A percentile compares a stretch with the other conserved stretches of the same genome.
These are phyloP conservation scores for Choloepus hoffmanni DNA, from an alignment of 2,113 vertebrate genomes.

Conservation along the genomic window DNA sequence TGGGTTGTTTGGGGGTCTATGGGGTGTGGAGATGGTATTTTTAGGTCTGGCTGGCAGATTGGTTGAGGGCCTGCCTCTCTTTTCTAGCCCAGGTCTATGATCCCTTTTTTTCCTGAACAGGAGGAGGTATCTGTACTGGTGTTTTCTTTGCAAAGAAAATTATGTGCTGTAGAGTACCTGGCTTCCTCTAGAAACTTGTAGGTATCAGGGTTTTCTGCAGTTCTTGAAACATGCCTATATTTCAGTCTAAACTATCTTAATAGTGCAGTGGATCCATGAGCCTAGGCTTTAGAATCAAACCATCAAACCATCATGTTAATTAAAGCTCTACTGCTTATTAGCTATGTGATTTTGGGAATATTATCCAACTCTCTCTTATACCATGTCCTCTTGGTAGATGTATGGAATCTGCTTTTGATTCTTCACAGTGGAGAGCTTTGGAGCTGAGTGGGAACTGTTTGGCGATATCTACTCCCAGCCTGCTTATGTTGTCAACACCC, in stretches of 20 bases:
- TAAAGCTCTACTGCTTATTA: background rate
- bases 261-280: too few relatives aligned
- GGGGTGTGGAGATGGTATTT: background rate
- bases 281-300: background rate
- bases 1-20: background rate
- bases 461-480: background rate
- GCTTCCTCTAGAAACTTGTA: background rate
- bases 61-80: background rate
- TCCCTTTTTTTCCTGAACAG: background rate
- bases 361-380: background rate
- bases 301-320: accelerated
- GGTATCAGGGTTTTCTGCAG: background rate
- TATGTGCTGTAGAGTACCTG: background rate
- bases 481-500: background rate
- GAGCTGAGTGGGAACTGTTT: background rate
- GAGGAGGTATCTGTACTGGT: background rate
- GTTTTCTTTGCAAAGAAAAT: background rate
- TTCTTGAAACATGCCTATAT: background rate
- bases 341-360: background rate
- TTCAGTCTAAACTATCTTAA: background rate
- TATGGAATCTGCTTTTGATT: background rate
- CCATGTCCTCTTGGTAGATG: background rate
- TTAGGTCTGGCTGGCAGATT: background rate
- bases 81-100: background rate
- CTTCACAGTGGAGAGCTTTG: slow-evolving; percentile 1